Evolutionary conservation across 2,888 invertebrate species (phyloP), one percentile per base, ranked within the genome.

Genomic region (Mimachlamys varia): DNA sequence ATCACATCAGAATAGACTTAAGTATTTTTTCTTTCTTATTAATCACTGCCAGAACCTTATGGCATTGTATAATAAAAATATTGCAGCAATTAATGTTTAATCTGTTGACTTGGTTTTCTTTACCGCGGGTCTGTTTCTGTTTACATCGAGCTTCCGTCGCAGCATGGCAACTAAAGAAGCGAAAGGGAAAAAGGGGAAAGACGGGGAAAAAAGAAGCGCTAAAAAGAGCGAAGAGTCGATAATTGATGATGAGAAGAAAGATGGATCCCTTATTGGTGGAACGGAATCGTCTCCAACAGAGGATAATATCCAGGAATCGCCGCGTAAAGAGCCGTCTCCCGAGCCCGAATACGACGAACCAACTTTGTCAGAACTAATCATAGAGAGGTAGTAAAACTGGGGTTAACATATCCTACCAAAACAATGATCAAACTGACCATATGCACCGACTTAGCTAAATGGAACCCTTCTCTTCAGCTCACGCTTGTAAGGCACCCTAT

Each of bases 281-380:
- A 90, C 92, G 53, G 93, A 93, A 88, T 90, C 93, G 22, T 91
- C 91, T n/a, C 91, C 88, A 88, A 91, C 76, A 22, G 91, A 89
- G 88, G 91, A 94, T 91, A 53, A 88, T 0, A 50, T 76, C 1
- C 92, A 92, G 19, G 93, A 92, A 33, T 92, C 94, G 12, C 91
- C 92, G 3, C 94, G 93, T 15, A 95, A 95, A 89, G 94, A 94
- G 37, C 93, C 94, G 13, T 94, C 95, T 27, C 93, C 95, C 0
- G 96, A 96, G 91, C 95, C 96, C 17, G 94, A 95, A 53, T 96
- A 96, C 90, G 96, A 96, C 91, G 96, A 96, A 93, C 96, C 96
- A 50, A 92, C 94, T 10, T 92, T 96, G n/a, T 94, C 96, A 4
- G 95, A 96, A 90, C 93, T 96, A 10, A 96, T 96, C 53, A 95